Percentiles rank a stretch among this genome's conserved stretches.
phyloP scores from a whole-genome alignment of 2,888 invertebrate genomes.

The Drosophila buzzatii region DNA sequence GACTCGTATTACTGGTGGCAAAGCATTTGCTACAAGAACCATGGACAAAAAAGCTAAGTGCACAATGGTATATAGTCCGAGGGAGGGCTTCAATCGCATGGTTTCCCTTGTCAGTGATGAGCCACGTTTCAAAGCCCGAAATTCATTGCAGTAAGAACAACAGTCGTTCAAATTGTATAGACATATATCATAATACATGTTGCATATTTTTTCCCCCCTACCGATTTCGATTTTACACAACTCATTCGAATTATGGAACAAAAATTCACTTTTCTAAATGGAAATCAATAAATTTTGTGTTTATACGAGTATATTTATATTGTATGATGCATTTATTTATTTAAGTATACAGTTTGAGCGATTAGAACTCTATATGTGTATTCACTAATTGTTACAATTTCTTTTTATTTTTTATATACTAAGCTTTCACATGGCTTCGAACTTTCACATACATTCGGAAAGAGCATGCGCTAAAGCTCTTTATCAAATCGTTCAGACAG shows the following conservation, averaged over 20 bases:
- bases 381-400: constrained; percentile 26
- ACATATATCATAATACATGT: constrained; percentile 15
- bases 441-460: background rate
- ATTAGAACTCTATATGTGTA: constrained; percentile 16
- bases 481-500: background rate
- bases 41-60: constrained; percentile 48
- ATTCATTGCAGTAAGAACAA: constrained; percentile 12
- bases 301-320: background rate
- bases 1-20: constrained; percentile 89
- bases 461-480: constrained; percentile 36
- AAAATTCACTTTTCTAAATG: background rate
- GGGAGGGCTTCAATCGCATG: constrained; percentile 12
- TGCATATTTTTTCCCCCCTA: background rate
- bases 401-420: constrained; percentile 7
- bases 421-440: constrained; percentile 16
- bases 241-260: background rate
- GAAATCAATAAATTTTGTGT: background rate
- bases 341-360: background rate
- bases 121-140: constrained; percentile 2
- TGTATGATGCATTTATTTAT: no score
- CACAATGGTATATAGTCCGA: constrained; percentile 17
- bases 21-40: constrained; percentile 84
- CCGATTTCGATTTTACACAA: background rate
- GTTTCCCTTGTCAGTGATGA: constrained; percentile 10
- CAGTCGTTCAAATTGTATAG: constrained; percentile 13